Evolutionary conservation across 2,888 invertebrate species (phyloP).

Genomic region (Operophtera brumata): DNA sequence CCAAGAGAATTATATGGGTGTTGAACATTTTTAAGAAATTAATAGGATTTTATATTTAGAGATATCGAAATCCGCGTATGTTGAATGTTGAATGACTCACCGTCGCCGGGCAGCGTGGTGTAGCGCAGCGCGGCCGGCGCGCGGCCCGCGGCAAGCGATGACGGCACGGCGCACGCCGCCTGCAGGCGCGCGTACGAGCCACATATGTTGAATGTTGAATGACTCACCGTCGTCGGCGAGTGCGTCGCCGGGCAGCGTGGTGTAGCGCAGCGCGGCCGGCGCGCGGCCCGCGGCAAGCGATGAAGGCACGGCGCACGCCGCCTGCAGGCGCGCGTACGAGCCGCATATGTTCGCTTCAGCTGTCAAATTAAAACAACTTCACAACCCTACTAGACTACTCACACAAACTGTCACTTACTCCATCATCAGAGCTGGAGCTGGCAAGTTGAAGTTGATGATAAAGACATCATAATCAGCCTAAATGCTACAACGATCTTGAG

Average conservation of each 20-base stretch:
- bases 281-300: constrained; percentile 40
- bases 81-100: constrained; percentile 48
- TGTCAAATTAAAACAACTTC: constrained; percentile 37
- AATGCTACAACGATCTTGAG: too few relatives aligned
- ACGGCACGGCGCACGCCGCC: constrained; percentile 72
- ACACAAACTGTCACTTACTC: too few relatives aligned
- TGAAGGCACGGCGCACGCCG: constrained; percentile 69
- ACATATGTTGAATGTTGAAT: not conserved
- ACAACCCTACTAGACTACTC: too few relatives aligned
- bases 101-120: constrained; percentile 68
- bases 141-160: constrained; percentile 40
- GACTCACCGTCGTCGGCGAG: constrained; percentile 70
- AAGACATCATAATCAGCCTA: too few relatives aligned
- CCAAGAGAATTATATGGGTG: too few relatives aligned
- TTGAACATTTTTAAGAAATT: too few relatives aligned
- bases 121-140: constrained; percentile 48
- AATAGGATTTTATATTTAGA: too few relatives aligned
- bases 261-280: constrained; percentile 51
- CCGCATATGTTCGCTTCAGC: constrained; percentile 82
- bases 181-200: constrained; percentile 83
- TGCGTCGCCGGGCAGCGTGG: constrained; percentile 72
- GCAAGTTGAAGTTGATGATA: too few relatives aligned
- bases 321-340: constrained; percentile 83
- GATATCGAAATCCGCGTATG: too few relatives aligned
- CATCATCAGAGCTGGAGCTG: too few relatives aligned